Evolutionary conservation across 37 sponge, comb jelly and placozoan species (phyloP).

Genomic region (Spongilla lacustris): DNA sequence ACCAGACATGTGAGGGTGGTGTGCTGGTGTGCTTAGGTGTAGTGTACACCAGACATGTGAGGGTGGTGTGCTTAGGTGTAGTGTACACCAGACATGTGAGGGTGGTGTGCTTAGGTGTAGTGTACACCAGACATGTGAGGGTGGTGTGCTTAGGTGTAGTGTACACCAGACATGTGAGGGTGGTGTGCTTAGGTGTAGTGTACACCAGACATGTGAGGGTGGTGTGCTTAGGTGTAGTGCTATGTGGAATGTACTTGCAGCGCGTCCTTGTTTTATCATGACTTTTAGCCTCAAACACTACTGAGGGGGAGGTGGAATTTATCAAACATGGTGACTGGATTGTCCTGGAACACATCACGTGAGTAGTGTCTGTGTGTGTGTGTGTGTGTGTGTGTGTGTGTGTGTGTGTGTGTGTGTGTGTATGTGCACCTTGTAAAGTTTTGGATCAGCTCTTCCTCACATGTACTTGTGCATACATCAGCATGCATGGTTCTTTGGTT

Average conservation of each 20-base stretch:
- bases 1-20: too few relatives aligned
- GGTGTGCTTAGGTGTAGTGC: neutral
- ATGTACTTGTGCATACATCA: neutral
- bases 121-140: too few relatives aligned
- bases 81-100: too few relatives aligned
- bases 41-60: too few relatives aligned
- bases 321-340: conserved; percentile 77
- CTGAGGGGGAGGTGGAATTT: conserved; percentile 29
- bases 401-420: conserved; percentile 3
- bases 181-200: too few relatives aligned
- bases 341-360: conserved; percentile 85
- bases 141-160: too few relatives aligned
- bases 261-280: neutral
- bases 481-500: neutral
- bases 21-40: too few relatives aligned
- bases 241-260: neutral
- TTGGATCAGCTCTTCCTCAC: neutral
- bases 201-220: too few relatives aligned
- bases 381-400: conserved; percentile 1
- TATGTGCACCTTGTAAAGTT: neutral
- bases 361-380: conserved; percentile 16
- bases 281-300: neutral
- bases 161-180: too few relatives aligned
- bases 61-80: too few relatives aligned
- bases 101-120: too few relatives aligned